phyloP scores from a whole-genome alignment of 2,113 vertebrate species.

The Protobothrops flavoviridis region DNA sequence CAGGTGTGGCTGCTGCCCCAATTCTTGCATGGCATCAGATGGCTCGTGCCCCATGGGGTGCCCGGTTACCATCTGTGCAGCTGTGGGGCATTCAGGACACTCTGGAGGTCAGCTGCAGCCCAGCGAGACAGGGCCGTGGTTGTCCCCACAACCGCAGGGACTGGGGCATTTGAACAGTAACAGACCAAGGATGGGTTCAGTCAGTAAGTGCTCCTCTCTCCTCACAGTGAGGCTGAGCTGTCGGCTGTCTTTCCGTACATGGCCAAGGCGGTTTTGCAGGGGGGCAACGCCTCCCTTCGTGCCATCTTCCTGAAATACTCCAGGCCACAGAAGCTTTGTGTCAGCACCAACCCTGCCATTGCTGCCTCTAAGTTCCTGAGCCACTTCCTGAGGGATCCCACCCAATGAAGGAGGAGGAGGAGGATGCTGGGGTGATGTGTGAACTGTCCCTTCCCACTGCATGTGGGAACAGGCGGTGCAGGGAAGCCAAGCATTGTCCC shows the following conservation, averaged over 20 bases:
- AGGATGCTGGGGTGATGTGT: neutral
- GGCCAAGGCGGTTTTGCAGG: constrained; percentile 68
- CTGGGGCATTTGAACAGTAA: neutral
- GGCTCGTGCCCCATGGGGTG: neutral
- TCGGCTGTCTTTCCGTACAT: constrained; percentile 69
- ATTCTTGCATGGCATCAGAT: neutral
- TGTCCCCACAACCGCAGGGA: neutral
- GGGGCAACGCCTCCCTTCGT: constrained; percentile 60
- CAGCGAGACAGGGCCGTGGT: neutral
- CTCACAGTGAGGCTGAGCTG: constrained; percentile 70
- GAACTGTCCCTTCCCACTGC: neutral
- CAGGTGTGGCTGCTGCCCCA: neutral
- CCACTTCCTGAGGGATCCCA: constrained; percentile 16
- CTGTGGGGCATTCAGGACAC: neutral
- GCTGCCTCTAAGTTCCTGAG: constrained; percentile 35
- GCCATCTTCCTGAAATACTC: constrained; percentile 81
- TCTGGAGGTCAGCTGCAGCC: neutral
- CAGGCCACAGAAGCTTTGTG: constrained; percentile 68
- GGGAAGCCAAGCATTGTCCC: neutral
- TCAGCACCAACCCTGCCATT: constrained; percentile 73
- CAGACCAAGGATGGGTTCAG: neutral
- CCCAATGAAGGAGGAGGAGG: neutral
- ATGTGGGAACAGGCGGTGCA: neutral
- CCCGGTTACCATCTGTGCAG: neutral
- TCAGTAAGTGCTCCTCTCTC: neutral